Evolutionary conservation across 2,113 vertebrate species (phyloP), one percentile per base, ranked within the genome.

Genomic region (Cnemophilus loriae): DNA sequence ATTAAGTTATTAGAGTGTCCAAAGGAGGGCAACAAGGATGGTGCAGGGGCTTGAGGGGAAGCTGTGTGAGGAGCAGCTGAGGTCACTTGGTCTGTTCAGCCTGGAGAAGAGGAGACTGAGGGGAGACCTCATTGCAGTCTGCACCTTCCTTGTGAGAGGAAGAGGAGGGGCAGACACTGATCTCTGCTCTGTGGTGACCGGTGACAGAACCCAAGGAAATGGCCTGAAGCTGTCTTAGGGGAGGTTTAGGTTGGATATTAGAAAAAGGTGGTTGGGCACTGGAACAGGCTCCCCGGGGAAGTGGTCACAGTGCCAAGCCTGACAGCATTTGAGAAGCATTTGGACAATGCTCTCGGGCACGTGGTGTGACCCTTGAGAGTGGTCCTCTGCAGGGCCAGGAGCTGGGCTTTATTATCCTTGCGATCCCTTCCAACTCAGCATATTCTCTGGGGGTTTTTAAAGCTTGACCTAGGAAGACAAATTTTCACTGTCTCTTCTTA

Each of bases 21-120:
- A 19, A 35, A 69, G 61, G 11, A 83, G 21, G 20, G 17, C 17
- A 46, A 3, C 0, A 0, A 67, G 13, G 41, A 61, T 55, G 30
- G 18, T 13, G n/a, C 47, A 69, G 21, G 9, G 14, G 8, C 30
- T 33, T 11, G n/a, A 76, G 21, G 17, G 5, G 10, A 28, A 61
- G 17, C 5, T 0, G 0, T 22, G 2, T 0, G 0, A 61, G 26
- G 8, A 35, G 37, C 1, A 1, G 28, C 44, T 67, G 77, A 30
- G 23, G 12, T 16, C 10, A 7, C 24, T 41, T 35, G 20, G 5
- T 41, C 39, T 30, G 6, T 21, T 32, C 28, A 60, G n/a, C 24
- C n/a, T 47, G 55, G 39, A 59, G 24, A 11, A 20, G 32, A 37
- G 18, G 20, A 75, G 39, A 16, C 7, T 52, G 52, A 68, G 13